A percentile compares a stretch with the other conserved stretches of the same genome.
Evolutionary conservation across 2,888 invertebrate genomes (phyloP).

Genomic region (Aproaerema taeniolella): DNA sequence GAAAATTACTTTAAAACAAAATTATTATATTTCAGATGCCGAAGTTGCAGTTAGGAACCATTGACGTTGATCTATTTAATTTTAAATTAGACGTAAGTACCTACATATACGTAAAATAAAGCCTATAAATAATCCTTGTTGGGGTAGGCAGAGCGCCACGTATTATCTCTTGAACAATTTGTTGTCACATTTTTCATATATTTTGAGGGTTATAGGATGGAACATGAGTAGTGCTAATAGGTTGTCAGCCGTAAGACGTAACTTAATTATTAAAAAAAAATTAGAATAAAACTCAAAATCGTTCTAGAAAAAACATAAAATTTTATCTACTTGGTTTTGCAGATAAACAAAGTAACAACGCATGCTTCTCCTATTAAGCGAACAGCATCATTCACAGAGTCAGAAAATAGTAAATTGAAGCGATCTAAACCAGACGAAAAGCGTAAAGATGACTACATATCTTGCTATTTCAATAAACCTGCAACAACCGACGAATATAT

Average conservation of each 20-base stretch:
- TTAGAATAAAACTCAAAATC: no score
- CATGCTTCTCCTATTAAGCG: constrained; percentile 21
- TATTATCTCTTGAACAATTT: background rate
- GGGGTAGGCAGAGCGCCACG: no score
- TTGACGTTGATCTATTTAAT: constrained; percentile 43
- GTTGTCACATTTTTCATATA: background rate
- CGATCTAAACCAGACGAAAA: constrained; percentile 22
- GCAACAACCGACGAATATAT: constrained; percentile 18
- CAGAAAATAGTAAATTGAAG: constrained; percentile 21
- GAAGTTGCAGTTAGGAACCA: constrained; percentile 37
- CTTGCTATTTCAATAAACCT: constrained; percentile 36
- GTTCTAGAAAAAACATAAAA: no score
- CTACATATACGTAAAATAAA: no score
- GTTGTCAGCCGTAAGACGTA: no score
- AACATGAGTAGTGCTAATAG: no score
- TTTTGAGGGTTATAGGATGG: no score
- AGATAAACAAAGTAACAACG: constrained; percentile 23
- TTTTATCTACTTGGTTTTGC: no score
- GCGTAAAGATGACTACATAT: constrained; percentile 24
- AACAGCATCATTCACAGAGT: constrained; percentile 19
- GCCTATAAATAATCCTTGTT: no score
- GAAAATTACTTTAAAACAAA: no score
- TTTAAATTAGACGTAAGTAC: constrained; percentile 45
- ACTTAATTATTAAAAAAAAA: no score
- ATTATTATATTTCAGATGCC: constrained; percentile 43